These are phyloP conservation scores for Flexamia atlantica DNA, from an alignment of 2,888 invertebrate species.

Conservation along the genomic window DNA sequence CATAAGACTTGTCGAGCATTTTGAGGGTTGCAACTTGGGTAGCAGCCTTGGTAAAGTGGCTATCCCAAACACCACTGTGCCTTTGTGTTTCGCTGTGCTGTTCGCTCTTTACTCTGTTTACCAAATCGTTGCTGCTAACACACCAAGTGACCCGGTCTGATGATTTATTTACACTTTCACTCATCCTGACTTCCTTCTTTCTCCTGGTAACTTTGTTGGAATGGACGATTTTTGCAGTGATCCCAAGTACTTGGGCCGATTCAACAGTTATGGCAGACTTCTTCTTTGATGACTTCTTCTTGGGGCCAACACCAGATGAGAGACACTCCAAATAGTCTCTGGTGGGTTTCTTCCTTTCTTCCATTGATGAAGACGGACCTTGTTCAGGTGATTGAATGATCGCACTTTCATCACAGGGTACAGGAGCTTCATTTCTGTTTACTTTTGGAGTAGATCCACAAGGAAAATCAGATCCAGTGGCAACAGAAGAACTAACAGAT, in stretches of 20 bases:
- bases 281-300: conserved; percentile 72
- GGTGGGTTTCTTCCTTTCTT: conserved; percentile 57
- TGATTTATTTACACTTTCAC: conserved; percentile 64
- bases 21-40: conserved; percentile 90
- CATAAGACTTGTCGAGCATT: conserved; percentile 90
- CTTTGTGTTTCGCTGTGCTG: conserved; percentile 63
- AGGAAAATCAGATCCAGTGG: conserved; percentile 12
- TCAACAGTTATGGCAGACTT: conserved; percentile 51
- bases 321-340: conserved; percentile 87
- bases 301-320: conserved; percentile 82
- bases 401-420: conserved; percentile 25
- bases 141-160: conserved; percentile 65
- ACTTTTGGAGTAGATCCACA: conserved; percentile 37
- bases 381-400: conserved; percentile 41
- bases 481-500: conserved; percentile 25
- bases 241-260: conserved; percentile 54
- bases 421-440: conserved; percentile 3
- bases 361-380: conserved; percentile 66
- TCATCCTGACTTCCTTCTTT: conserved; percentile 64
- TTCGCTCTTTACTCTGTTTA: not conserved
- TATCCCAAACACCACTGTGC: conserved; percentile 65
- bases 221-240: conserved; percentile 63
- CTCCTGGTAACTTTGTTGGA: conserved; percentile 65
- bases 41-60: conserved; percentile 79
- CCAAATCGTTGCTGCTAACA: conserved; percentile 52